Evolutionary conservation across 2,797 vertebrate genomes (phyloP).

Genomic region (Lacerta bilineata): DNA sequence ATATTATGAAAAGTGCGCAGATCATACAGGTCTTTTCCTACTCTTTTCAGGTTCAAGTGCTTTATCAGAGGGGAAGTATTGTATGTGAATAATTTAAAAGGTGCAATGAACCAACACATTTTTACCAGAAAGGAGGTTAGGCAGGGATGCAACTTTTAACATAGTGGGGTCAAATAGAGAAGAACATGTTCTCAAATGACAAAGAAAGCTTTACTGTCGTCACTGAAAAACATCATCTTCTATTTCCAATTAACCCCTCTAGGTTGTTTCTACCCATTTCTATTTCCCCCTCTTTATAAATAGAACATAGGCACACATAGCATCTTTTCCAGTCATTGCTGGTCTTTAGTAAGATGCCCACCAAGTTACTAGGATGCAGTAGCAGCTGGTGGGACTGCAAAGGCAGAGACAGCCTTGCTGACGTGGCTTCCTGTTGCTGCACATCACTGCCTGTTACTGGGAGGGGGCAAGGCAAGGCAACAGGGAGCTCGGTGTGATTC

Average conservation of each 20-base stretch:
- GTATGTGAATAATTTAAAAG: constrained; percentile 63
- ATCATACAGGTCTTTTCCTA: constrained; percentile 25
- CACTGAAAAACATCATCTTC: background rate
- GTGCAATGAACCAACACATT: constrained; percentile 16
- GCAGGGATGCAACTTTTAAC: constrained; percentile 7
- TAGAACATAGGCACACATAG: too few relatives aligned
- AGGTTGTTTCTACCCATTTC: too few relatives aligned
- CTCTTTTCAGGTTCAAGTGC: constrained; percentile 33
- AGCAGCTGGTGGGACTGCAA: too few relatives aligned
- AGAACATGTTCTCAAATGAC: background rate
- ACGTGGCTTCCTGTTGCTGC: too few relatives aligned
- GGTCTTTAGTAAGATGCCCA: too few relatives aligned
- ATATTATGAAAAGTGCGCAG: constrained; percentile 10
- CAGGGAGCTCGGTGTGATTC: too few relatives aligned
- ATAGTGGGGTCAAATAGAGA: background rate
- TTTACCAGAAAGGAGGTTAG: background rate
- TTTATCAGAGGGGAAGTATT: constrained; percentile 57
- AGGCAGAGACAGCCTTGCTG: too few relatives aligned
- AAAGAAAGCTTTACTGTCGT: background rate
- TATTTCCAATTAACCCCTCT: background rate
- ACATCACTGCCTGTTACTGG: too few relatives aligned
- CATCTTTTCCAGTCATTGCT: too few relatives aligned
- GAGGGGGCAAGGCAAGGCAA: too few relatives aligned
- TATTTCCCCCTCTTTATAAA: too few relatives aligned
- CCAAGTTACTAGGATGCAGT: too few relatives aligned